These are phyloP conservation scores for Stomorhina lunata DNA, from an alignment of 2,888 invertebrate species.

Conservation along the genomic window DNA sequence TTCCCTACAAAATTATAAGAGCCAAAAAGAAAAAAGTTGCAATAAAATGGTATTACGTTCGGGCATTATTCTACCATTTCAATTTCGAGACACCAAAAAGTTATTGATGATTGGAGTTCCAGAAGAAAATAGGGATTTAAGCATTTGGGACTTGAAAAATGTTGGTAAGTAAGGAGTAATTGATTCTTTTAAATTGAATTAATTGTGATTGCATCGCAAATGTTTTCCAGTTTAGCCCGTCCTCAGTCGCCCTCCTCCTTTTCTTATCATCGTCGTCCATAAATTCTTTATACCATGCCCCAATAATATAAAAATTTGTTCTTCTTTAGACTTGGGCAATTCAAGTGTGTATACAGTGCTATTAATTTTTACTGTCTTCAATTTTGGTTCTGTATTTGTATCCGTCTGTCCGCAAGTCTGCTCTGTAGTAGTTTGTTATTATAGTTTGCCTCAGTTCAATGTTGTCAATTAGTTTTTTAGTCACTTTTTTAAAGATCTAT, in stretches of 20 bases:
- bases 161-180: slow-evolving; percentile 71
- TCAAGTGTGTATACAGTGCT: slow-evolving; percentile 64
- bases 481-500: not conserved
- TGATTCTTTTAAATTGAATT: not conserved
- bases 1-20: not conserved
- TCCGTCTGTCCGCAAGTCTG: not conserved
- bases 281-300: slow-evolving; percentile 21
- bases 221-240: slow-evolving; percentile 9
- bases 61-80: slow-evolving; percentile 77
- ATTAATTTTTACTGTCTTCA: slow-evolving; percentile 61
- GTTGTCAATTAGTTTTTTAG: slow-evolving; percentile 1
- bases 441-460: slow-evolving; percentile 24
- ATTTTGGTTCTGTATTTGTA: slow-evolving; percentile 49
- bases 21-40: slow-evolving; percentile 40
- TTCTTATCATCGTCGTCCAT: not conserved
- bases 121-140: slow-evolving; percentile 74
- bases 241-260: not conserved
- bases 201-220: not conserved
- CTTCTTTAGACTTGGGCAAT: slow-evolving; percentile 47
- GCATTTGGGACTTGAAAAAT: slow-evolving; percentile 77
- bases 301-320: slow-evolving; percentile 15
- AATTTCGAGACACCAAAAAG: slow-evolving; percentile 76
- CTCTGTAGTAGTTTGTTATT: slow-evolving; percentile 55
- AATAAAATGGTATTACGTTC: slow-evolving; percentile 76
- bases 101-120: slow-evolving; percentile 75